Evolutionary conservation across 2,888 invertebrate genomes (phyloP).

Genomic region (Smittia sp.): DNA sequence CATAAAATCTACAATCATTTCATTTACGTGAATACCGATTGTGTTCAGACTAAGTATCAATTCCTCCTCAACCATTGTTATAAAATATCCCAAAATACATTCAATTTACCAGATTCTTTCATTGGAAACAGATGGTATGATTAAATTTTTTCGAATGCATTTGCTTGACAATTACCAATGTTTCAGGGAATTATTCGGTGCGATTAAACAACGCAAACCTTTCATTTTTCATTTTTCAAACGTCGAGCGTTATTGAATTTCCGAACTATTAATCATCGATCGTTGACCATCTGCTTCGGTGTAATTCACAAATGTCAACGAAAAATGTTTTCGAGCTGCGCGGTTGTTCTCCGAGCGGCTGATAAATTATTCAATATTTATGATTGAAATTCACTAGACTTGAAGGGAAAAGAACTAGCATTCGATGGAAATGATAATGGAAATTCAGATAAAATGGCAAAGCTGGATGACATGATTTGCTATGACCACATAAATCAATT

Average conservation of each 20-base stretch:
- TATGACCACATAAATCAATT: conserved; percentile 33
- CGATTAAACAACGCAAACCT: background rate
- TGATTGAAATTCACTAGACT: background rate
- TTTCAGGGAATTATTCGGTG: too few relatives aligned
- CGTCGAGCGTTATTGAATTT: background rate
- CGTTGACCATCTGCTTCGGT: conserved; percentile 18
- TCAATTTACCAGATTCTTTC: too few relatives aligned
- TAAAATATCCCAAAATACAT: too few relatives aligned
- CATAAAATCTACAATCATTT: too few relatives aligned
- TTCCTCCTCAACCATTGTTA: too few relatives aligned
- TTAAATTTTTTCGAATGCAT: too few relatives aligned
- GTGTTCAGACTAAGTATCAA: too few relatives aligned
- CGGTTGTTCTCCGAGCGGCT: background rate
- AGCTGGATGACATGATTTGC: background rate
- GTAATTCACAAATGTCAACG: conserved; percentile 32
- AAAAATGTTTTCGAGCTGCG: conserved; percentile 11
- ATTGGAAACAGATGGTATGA: too few relatives aligned
- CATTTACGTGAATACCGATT: too few relatives aligned
- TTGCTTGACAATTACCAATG: background rate
- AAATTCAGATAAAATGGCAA: conserved; percentile 2
- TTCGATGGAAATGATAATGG: conserved; percentile 10
- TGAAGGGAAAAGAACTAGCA: background rate
- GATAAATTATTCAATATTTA: conserved; percentile 10
- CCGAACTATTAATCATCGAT: conserved; percentile 16
- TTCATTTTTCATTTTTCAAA: background rate